phyloP scores from a whole-genome alignment of 1,140 invertebrate species.

The Macrotrachela quadricornifera region DNA sequence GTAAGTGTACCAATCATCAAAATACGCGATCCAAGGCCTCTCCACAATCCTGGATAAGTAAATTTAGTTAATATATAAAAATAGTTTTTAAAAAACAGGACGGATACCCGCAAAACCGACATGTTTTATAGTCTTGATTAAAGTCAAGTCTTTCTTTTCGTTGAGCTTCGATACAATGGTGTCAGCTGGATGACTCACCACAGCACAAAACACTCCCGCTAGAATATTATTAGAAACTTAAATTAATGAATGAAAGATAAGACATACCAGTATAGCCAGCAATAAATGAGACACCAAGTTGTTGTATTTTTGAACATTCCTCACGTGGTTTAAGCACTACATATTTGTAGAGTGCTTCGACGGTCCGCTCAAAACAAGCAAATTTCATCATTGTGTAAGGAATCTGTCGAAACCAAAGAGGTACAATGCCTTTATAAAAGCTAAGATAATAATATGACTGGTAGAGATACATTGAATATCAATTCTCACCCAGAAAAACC shows the following conservation, averaged over 20 bases:
- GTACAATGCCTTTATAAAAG: conserved; percentile 85
- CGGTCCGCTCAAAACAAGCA: conserved; percentile 92
- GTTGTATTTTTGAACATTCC: conserved; percentile 75
- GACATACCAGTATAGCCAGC: conserved; percentile 60
- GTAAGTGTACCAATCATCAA: conserved; percentile 99
- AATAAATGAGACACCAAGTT: conserved; percentile 58
- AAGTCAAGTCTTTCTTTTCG: conserved; percentile 62
- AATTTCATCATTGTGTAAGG: conserved; percentile 99
- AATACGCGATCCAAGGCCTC: conserved; percentile 83
- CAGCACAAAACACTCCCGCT: conserved; percentile 90
- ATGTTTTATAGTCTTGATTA: conserved; percentile 46
- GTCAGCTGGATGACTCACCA: conserved; percentile 96
- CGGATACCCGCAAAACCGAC: conserved; percentile 43
- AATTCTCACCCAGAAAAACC: too few species aligned
- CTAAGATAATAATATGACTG: conserved; percentile 10
- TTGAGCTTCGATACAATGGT: conserved; percentile 96
- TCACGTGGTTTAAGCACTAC: conserved; percentile 75
- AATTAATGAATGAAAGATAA: background rate
- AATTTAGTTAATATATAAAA: background rate
- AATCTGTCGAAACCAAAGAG: conserved; percentile 92
- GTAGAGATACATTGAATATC: too few species aligned
- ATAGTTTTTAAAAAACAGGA: background rate
- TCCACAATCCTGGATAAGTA: conserved; percentile 55
- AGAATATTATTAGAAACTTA: conserved; percentile 1
- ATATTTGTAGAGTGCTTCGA: conserved; percentile 70